Evolutionary conservation across 1,140 invertebrate species (phyloP).

Genomic region (Papilio polyxenes): DNA sequence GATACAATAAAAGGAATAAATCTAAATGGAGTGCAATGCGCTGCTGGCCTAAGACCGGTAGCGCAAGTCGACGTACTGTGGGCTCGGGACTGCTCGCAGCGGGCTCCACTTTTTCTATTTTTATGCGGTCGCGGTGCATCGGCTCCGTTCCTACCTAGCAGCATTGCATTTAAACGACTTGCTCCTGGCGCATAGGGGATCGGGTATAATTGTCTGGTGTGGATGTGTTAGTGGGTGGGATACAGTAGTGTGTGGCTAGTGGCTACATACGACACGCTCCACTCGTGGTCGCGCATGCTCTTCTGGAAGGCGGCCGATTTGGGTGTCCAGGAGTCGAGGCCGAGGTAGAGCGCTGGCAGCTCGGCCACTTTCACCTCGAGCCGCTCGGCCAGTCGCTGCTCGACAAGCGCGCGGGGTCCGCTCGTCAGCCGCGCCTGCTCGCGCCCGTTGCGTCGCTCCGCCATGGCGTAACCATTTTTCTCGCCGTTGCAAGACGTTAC

Average conservation of each 20-base stretch:
- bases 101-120: constrained; percentile 56
- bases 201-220: constrained; percentile 44
- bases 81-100: constrained; percentile 43
- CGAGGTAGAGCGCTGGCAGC: constrained; percentile 83
- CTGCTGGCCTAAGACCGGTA: constrained; percentile 54
- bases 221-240: constrained; percentile 34
- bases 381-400: constrained; percentile 70
- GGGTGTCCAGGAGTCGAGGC: constrained; percentile 83
- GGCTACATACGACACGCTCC: constrained; percentile 80
- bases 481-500: constrained; percentile 75
- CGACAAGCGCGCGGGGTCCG: constrained; percentile 69
- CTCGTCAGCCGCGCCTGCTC: constrained; percentile 71
- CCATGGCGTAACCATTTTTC: constrained; percentile 64
- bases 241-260: constrained; percentile 51
- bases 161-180: constrained; percentile 43
- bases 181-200: constrained; percentile 43
- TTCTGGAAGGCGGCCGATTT: constrained; percentile 82
- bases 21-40: not conserved
- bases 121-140: constrained; percentile 43
- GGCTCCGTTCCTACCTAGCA: constrained; percentile 46
- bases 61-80: constrained; percentile 60
- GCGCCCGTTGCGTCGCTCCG: constrained; percentile 61
- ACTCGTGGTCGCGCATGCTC: constrained; percentile 80
- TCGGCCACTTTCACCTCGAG: constrained; percentile 79
- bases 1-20: constrained; percentile 34